Percentiles rank a stretch among this genome's conserved stretches.
Conservation (phyloP, 2,888 invertebrate genomes). For the Amblyteles armatorius region DNA sequence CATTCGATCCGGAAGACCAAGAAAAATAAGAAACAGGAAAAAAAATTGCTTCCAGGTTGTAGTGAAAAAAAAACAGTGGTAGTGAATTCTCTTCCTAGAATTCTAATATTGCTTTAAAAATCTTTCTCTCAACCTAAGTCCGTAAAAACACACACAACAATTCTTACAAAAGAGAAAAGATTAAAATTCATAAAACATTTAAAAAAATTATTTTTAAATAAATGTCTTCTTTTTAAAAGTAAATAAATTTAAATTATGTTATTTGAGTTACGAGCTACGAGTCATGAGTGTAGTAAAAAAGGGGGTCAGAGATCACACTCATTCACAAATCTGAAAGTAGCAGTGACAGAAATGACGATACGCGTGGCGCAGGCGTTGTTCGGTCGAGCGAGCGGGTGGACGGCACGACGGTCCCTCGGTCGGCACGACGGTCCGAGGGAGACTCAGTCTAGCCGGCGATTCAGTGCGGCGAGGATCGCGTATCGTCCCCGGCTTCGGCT, state of each 20-base stretch:
- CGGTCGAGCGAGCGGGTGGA: slow-evolving; percentile 8
- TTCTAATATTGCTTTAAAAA: background rate
- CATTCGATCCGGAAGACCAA: slow-evolving; percentile 25
- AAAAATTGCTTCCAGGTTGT: slow-evolving; percentile 27
- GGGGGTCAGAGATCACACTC: slow-evolving; percentile 23
- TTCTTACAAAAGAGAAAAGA: background rate
- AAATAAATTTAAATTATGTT: background rate
- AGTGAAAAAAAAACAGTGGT: slow-evolving; percentile 22
- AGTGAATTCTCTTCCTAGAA: background rate
- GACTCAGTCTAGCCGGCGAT: slow-evolving; percentile 71
- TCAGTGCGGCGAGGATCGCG: slow-evolving; percentile 65
- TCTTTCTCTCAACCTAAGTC: background rate
- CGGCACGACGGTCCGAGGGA: background rate
- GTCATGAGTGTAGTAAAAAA: background rate
- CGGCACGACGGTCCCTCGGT: slow-evolving; percentile 32
- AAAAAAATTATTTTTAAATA: background rate
- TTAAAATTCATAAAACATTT: background rate
- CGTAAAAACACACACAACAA: background rate
- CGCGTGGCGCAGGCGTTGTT: slow-evolving; percentile 20
- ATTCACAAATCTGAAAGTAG: slow-evolving; percentile 35
- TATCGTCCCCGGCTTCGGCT: slow-evolving; percentile 4
- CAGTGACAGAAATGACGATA: slow-evolving; percentile 20
- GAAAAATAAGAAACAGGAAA: background rate
- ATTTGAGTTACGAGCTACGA: background rate
- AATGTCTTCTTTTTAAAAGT: background rate